Evolutionary conservation across 2,797 vertebrate genomes (phyloP).

Genomic region (Taeniopygia guttata): DNA sequence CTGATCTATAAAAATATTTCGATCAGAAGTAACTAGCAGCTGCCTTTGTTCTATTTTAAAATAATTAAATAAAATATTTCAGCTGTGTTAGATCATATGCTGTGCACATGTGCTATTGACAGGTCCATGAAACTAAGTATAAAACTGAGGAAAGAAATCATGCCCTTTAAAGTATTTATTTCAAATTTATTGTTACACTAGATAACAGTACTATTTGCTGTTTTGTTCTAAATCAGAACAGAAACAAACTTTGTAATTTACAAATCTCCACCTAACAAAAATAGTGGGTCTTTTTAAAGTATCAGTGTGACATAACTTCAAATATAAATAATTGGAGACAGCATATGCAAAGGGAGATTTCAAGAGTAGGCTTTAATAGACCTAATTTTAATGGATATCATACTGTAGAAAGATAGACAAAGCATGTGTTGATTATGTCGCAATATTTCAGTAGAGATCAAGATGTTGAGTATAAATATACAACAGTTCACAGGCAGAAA

Average conservation of each 20-base stretch:
- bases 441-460: not conserved
- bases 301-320: not conserved
- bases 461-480: not conserved
- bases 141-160: not conserved
- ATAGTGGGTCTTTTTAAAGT: not conserved
- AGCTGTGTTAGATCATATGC: constrained; percentile 1
- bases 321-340: not conserved
- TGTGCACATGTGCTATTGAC: not conserved
- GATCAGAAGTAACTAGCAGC: constrained; percentile 22
- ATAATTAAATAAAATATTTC: constrained; percentile 43
- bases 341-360: not conserved
- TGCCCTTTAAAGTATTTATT: not conserved
- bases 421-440: not conserved
- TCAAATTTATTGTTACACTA: not conserved
- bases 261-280: not conserved
- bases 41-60: constrained; percentile 59
- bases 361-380: not conserved
- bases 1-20: constrained; percentile 30
- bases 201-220: not conserved
- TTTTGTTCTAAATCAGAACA: not conserved
- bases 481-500: not conserved
- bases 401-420: not conserved
- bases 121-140: not conserved
- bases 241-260: not conserved
- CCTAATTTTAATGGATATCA: not conserved